Evolutionary conservation across 2,797 vertebrate genomes (phyloP).

Genomic region (Borostomias antarcticus): DNA sequence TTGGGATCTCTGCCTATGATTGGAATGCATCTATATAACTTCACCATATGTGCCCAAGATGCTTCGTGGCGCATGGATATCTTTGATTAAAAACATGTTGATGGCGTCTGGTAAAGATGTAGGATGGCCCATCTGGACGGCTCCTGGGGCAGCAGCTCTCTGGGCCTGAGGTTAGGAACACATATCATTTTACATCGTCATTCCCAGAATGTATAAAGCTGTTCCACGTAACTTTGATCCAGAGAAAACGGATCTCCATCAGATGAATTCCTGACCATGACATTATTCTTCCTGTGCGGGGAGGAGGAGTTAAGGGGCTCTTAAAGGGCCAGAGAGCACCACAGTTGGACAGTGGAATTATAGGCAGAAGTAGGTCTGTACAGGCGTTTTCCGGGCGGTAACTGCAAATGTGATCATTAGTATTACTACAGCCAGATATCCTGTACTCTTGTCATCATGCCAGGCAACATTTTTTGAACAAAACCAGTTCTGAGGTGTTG

Average conservation of each 20-base stretch:
- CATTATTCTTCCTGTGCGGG: neutral
- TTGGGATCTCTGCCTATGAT: conserved; percentile 44
- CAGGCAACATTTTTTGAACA: too few species aligned
- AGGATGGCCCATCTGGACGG: conserved; percentile 33
- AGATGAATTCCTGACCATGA: neutral
- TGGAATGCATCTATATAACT: conserved; percentile 49
- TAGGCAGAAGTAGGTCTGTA: too few species aligned
- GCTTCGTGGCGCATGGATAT: conserved; percentile 56
- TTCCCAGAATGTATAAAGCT: conserved; percentile 45
- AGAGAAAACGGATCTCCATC: conserved; percentile 15
- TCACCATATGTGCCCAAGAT: conserved; percentile 56
- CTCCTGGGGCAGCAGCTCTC: conserved; percentile 8
- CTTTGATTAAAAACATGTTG: conserved; percentile 57
- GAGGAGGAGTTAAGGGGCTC: neutral
- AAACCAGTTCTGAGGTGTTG: too few species aligned
- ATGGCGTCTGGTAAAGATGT: conserved; percentile 49
- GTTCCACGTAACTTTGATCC: conserved; percentile 35
- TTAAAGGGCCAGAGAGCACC: conserved; percentile 16
- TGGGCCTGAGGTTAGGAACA: conserved; percentile 35
- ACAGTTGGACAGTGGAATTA: neutral
- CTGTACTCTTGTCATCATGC: too few species aligned
- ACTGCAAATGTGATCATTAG: too few species aligned
- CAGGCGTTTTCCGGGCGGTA: too few species aligned
- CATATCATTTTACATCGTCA: conserved; percentile 44
- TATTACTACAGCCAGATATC: too few species aligned